Evolutionary conservation across 2,113 vertebrate genomes (phyloP).

Genomic region (Erythrocercus mccallii): DNA sequence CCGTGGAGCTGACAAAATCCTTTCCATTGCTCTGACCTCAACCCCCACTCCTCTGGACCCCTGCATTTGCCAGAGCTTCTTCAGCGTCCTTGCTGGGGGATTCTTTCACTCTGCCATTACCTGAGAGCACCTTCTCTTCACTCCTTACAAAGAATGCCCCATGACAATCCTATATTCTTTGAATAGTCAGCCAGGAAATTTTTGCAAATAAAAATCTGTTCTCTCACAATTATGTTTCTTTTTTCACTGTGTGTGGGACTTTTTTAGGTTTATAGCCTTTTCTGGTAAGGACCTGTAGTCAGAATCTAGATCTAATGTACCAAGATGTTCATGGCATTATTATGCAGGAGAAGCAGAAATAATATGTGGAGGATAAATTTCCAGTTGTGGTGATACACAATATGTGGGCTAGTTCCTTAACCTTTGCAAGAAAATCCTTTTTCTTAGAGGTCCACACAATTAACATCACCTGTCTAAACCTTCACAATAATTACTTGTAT

Average conservation of each 20-base stretch:
- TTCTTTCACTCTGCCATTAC: background rate
- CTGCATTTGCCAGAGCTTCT: background rate
- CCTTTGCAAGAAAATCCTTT: background rate
- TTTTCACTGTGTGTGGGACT: background rate
- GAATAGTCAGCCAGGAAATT: background rate
- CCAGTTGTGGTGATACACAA: background rate
- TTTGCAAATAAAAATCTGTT: background rate
- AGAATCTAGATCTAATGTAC: background rate
- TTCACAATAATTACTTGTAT: background rate
- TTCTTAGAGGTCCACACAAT: background rate
- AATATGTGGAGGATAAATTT: background rate
- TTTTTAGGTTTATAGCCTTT: background rate
- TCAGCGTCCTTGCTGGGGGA: background rate
- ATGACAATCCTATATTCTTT: background rate
- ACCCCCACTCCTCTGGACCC: accelerated
- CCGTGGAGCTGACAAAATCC: background rate
- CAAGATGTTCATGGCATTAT: background rate
- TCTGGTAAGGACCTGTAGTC: background rate
- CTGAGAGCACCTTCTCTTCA: background rate
- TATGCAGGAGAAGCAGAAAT: background rate
- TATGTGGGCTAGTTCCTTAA: background rate
- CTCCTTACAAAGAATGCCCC: background rate
- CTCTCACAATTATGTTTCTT: background rate
- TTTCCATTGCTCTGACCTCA: background rate
- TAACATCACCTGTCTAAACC: background rate